phyloP scores from a whole-genome alignment of 2,113 vertebrate species.

The Crypturellus undulatus region DNA sequence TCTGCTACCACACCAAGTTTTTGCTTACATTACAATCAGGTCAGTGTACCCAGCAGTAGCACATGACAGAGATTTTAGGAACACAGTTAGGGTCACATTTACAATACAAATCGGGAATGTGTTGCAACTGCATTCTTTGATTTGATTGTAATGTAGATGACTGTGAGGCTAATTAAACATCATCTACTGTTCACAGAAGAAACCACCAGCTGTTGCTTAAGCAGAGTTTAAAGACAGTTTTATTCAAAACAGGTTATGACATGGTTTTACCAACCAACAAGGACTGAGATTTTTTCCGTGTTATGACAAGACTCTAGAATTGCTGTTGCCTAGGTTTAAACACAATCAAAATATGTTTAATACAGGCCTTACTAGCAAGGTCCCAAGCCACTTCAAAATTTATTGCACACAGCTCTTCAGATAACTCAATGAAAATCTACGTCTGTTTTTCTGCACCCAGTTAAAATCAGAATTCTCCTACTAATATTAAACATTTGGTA shows the following conservation, averaged over 20 bases:
- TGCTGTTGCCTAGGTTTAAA: background rate
- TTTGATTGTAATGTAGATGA: conserved; percentile 72
- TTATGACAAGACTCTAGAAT: conserved; percentile 29
- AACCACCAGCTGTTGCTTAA: conserved; percentile 69
- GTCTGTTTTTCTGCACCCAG: background rate
- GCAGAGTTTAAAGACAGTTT: conserved; percentile 60
- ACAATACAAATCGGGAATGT: conserved; percentile 53
- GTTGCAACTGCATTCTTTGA: conserved; percentile 70
- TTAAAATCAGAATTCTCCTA: background rate
- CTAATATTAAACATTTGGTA: background rate
- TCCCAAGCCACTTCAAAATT: background rate
- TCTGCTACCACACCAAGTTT: background rate
- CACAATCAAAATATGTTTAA: background rate
- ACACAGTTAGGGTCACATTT: conserved; percentile 64
- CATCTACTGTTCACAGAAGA: conserved; percentile 45
- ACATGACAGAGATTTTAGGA: conserved; percentile 58
- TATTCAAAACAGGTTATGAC: conserved; percentile 65
- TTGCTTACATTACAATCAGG: background rate
- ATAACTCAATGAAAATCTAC: background rate
- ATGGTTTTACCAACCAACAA: conserved; percentile 36
- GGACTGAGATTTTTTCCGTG: conserved; percentile 32
- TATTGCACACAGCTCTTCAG: background rate
- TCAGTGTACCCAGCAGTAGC: conserved; percentile 20
- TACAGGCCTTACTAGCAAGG: background rate
- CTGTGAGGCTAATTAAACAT: conserved; percentile 67